Evolutionary conservation across 1,140 invertebrate species (phyloP).

Genomic region (Matsumurasca onukii): DNA sequence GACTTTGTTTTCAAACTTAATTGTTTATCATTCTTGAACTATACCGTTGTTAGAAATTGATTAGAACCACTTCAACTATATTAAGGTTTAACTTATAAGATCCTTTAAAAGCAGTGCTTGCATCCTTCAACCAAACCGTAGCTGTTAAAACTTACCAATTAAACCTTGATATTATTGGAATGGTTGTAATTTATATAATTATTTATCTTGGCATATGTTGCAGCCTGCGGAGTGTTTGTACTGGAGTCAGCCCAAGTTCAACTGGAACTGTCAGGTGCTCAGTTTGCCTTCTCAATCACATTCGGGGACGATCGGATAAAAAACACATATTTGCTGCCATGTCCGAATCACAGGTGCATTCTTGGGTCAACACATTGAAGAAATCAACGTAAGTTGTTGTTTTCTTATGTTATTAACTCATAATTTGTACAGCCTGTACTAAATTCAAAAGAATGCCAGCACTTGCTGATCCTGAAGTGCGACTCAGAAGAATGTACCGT

Average conservation of each 20-base stretch:
- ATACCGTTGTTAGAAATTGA: too few relatives aligned
- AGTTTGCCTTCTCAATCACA: constrained; percentile 66
- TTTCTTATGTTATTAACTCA: not conserved
- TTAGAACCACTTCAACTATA: too few relatives aligned
- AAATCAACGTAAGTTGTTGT: constrained; percentile 50
- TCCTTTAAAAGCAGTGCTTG: not conserved
- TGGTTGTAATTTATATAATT: too few relatives aligned
- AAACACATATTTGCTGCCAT: constrained; percentile 63
- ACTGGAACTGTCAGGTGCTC: constrained; percentile 58
- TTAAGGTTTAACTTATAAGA: not conserved
- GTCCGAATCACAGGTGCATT: constrained; percentile 59
- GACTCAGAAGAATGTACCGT: too few relatives aligned
- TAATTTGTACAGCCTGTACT: not conserved
- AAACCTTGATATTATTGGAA: too few relatives aligned
- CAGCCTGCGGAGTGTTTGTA: constrained; percentile 66
- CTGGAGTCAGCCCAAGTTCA: constrained; percentile 67
- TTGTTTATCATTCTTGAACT: too few relatives aligned
- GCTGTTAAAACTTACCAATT: too few relatives aligned
- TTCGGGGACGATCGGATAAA: constrained; percentile 65
- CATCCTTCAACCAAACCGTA: too few relatives aligned
- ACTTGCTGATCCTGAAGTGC: too few relatives aligned
- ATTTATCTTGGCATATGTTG: too few relatives aligned
- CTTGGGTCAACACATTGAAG: constrained; percentile 60
- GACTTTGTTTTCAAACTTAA: too few relatives aligned
- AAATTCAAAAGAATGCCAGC: too few relatives aligned